Evolutionary conservation across 1,140 invertebrate species (phyloP), one percentile per base, ranked within the genome.

Genomic region (Drosophila cardini): DNA sequence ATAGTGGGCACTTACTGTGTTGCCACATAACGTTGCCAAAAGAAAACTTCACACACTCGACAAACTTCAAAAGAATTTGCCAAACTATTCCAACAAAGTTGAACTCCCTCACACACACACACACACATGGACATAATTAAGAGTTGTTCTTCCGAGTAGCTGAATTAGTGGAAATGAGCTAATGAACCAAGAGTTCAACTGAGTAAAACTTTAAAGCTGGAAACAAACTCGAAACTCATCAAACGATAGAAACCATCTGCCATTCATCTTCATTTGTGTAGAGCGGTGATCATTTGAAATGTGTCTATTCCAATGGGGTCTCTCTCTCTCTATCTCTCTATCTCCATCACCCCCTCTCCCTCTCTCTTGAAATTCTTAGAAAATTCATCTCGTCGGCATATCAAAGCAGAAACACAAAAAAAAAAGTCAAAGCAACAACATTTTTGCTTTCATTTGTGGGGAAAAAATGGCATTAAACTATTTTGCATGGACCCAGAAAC

Each of bases 211-310:
- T 86, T 71, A 86, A 87, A 86, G 83, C 63, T 58, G 18, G 1
- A 45, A 56, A 30, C 26, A 15, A 52, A 7, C 48, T 26, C 21
- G 21, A 42, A 53, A 65, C 63, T 53, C 52, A 55, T 72, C 58
- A 32, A 42, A 56, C 70, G 45, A 58, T 52, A 46, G 45, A 26
- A 63, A 78, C 46, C 82, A 82, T 82, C 79, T 87, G 83, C 67
- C 83, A 82, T 86, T 85, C 82, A 87, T 85, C 82, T 87, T 87
- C 78, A 84, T 85, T 76, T 80, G 60, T 48, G 32, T 61, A 70
- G 75, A 67, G 68, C 61, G 40, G 71, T 58, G 79, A 85, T 85
- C 82, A 78, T 78, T 83, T 82, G 40, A 34, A 82, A 78, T 86
- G 74, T 48, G 68, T 74, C 72, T 75, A 64, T 78, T 76, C 58